Conservation (phyloP, 1,140 invertebrate genomes). For the Drosophila aff. region DNA sequence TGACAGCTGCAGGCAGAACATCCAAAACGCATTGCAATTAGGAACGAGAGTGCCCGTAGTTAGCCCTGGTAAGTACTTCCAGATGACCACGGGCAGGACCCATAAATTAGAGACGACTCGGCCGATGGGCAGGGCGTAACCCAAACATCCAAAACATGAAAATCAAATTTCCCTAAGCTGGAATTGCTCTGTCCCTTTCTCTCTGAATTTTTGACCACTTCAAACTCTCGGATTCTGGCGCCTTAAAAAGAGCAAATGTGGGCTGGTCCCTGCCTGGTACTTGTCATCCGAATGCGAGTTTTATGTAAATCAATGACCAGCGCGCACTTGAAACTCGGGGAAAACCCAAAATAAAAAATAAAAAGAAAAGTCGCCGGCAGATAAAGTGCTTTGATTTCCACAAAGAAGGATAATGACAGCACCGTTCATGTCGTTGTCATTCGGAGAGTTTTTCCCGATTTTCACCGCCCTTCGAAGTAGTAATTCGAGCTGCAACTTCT, state of each 20-base stretch:
- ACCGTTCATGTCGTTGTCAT: conserved; percentile 20
- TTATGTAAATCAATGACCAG: conserved; percentile 67
- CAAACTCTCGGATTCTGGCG: conserved; percentile 25
- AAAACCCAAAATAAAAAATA: not conserved
- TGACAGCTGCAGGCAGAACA: conserved; percentile 35
- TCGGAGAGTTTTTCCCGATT: conserved; percentile 12
- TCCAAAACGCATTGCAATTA: conserved; percentile 30
- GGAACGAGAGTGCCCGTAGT: not conserved
- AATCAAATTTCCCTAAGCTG: conserved; percentile 70
- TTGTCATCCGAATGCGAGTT: conserved; percentile 57
- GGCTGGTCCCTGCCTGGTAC: not conserved
- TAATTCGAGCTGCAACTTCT: conserved; percentile 72
- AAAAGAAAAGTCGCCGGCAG: conserved; percentile 1
- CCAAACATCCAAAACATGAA: conserved; percentile 79
- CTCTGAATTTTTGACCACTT: conserved; percentile 25
- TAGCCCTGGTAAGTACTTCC: conserved; percentile 25
- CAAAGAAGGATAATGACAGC: conserved; percentile 65
- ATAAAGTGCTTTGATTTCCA: conserved; percentile 24
- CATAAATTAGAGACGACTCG: conserved; percentile 45
- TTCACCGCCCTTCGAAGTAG: conserved; percentile 43
- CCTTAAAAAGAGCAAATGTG: conserved; percentile 10
- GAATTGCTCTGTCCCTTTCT: too few species aligned
- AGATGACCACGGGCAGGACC: conserved; percentile 19
- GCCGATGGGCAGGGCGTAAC: conserved; percentile 35
- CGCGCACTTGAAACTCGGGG: conserved; percentile 31